These are phyloP conservation scores for Taenaris catops DNA, from an alignment of 2,888 invertebrate species.

Conservation along the genomic window DNA sequence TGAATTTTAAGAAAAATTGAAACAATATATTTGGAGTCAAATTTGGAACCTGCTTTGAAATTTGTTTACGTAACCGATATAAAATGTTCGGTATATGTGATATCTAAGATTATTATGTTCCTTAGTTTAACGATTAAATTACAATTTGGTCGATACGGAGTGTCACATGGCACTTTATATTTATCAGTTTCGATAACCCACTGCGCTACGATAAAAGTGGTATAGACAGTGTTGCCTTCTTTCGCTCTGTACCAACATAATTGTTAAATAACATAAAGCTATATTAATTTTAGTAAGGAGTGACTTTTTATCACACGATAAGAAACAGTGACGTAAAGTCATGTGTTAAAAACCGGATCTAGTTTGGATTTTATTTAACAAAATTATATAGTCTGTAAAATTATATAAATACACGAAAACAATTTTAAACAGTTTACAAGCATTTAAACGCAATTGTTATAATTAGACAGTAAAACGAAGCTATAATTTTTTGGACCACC, in stretches of 20 bases:
- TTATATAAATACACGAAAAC: too few relatives aligned
- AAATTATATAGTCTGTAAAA: too few relatives aligned
- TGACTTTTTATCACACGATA: constrained; percentile 45
- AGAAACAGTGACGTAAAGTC: constrained; percentile 51
- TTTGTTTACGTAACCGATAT: constrained; percentile 3
- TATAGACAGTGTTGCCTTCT: constrained; percentile 61
- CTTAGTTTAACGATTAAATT: constrained; percentile 11
- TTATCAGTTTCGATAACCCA: constrained; percentile 72
- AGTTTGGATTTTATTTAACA: too few relatives aligned
- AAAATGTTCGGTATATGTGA: too few relatives aligned
- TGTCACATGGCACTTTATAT: constrained; percentile 70
- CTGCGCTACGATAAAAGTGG: constrained; percentile 67
- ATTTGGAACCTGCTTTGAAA: not conserved
- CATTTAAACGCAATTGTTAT: too few relatives aligned
- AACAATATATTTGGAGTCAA: not conserved
- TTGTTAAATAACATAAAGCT: constrained; percentile 30
- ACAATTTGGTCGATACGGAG: constrained; percentile 56
- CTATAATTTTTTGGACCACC: constrained; percentile 2
- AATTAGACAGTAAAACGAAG: not conserved
- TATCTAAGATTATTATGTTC: constrained; percentile 1
- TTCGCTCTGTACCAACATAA: constrained; percentile 40
- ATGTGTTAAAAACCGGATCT: constrained; percentile 30
- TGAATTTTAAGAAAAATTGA: not conserved
- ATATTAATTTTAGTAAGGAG: constrained; percentile 26
- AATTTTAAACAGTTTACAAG: too few relatives aligned